Evolutionary conservation across 2,888 invertebrate genomes (phyloP), one percentile per base, ranked within the genome.

Genomic region (Rotaria macrura): DNA sequence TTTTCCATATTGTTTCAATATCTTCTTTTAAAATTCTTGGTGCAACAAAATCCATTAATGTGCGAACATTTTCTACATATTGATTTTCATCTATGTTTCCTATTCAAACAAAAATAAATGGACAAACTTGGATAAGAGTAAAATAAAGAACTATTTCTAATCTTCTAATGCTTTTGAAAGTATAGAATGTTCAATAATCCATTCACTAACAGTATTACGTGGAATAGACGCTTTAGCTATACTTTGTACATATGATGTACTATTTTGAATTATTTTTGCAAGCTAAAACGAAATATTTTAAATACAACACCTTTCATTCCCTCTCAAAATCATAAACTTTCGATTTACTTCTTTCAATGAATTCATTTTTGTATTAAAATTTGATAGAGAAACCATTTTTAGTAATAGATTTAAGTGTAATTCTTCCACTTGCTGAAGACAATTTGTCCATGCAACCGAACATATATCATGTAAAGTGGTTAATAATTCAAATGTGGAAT

Each of bases 291-390:
- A 14, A 86, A 52, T 5, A 47, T 12, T 47, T 47, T 5, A 52
- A 52, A 52, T 23, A 52, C n/a, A 23, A 52, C 1, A 52, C 23
- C 23, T 52, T 23, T n/a, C n/a, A n/a, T n/a, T n/a, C n/a, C n/a
- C n/a, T n/a, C n/a, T n/a, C n/a, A n/a, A n/a, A 9, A 52, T 23
- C 23, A 23, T 20, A 52, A 52, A 52, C 20, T 4, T 52, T 3
- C n/a, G 23, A 6, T 85, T 87, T 87, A 91, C 91, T 90, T 91
- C 92, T 89, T 92, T 92, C 43, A 92, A 88, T 1, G 91, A 92
- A 88, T 91, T 91, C 91, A 92, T 92, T 88, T 91, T 89, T 38
- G 91, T 91, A 88, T 91, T 92, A 88, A 92, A 92, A 88, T 92
- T 91, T 47, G 91, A 90, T 17, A 91, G 91, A 87, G 91, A 91